Evolutionary conservation across 2,113 vertebrate genomes (phyloP), one percentile per base, ranked within the genome.

Genomic region (Chauna torquata): DNA sequence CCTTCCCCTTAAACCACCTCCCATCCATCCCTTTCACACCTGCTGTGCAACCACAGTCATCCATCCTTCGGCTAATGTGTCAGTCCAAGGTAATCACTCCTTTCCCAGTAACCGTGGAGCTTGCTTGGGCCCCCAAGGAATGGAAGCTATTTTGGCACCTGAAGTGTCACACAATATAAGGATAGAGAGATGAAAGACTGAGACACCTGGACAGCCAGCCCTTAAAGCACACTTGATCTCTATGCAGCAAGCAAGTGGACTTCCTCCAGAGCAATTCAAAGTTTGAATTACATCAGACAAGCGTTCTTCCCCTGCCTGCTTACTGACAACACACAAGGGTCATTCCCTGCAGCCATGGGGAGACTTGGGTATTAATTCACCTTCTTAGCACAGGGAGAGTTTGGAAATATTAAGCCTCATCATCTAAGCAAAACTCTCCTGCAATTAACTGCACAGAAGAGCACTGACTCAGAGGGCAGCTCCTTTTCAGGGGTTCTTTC

Each of bases 321-420:
- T 90, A 93, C 85, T 85, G 82, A 94, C 12, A n/a, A 92, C 72
- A 9, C 28, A 86, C 71, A 95, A 91, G 94, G 90, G 95, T 95
- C 93, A 97, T 61, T 83, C 89, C 95, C 95, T 50, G 95, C 68
- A 95, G 70, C 89, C 4, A 0, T 36, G 25, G 34, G 79, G 81
- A 82, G 95, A 96, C 89, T 20, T 74, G 69, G 86, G 94, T 95
- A 96, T 96, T 95, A 97, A 97, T 96, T 97, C 92, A 92, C 13
- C 82, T 82, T 94, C 66, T 89, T 69, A 92, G 92, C 76, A 95
- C 22, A 72, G 68, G 86, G 54, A 94, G 78, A 95, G 94, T 75
- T 83, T 86, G 75, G 81, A 89, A 92, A 92, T 34, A 90, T 86
- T 96, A 91, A 94, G 76, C 68, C 75, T 92, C 80, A 75, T 47